A percentile compares a stretch with the other conserved stretches of the same genome.
phyloP scores from a whole-genome alignment of 2,113 vertebrate genomes.

The Archocentrus centrarchus region DNA sequence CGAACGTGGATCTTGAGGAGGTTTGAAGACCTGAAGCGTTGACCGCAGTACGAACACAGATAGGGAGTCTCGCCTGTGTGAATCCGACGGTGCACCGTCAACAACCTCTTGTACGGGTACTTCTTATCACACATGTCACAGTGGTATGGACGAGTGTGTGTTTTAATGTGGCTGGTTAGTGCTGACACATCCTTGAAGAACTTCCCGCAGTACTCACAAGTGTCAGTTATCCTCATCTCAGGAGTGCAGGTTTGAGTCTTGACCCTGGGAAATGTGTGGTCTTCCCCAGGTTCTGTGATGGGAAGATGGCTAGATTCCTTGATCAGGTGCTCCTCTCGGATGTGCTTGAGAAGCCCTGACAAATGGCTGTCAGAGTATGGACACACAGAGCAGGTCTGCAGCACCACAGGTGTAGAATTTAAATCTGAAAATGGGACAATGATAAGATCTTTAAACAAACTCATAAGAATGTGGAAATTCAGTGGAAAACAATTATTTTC shows the following conservation, averaged over 20 bases:
- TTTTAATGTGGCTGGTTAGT: slow-evolving; percentile 8
- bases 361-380: background rate
- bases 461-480: background rate
- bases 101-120: slow-evolving; percentile 12
- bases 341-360: slow-evolving; percentile 36
- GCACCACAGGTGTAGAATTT: background rate
- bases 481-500: background rate
- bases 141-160: background rate
- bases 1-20: slow-evolving; percentile 2
- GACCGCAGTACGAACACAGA: slow-evolving; percentile 38
- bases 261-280: background rate
- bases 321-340: slow-evolving; percentile 8
- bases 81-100: slow-evolving; percentile 19
- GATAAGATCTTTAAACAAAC: background rate
- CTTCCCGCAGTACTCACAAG: slow-evolving; percentile 1
- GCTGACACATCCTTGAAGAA: background rate
- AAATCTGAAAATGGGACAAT: slow-evolving; percentile 18
- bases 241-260: background rate
- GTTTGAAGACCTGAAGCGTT: slow-evolving; percentile 17
- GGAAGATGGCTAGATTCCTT: background rate
- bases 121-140: slow-evolving; percentile 44
- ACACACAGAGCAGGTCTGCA: slow-evolving; percentile 23
- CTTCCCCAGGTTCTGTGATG: background rate
- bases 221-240: background rate
- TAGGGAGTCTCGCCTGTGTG: slow-evolving; percentile 41